phyloP scores from a whole-genome alignment of 2,797 vertebrate species.

The Danio choprae region DNA sequence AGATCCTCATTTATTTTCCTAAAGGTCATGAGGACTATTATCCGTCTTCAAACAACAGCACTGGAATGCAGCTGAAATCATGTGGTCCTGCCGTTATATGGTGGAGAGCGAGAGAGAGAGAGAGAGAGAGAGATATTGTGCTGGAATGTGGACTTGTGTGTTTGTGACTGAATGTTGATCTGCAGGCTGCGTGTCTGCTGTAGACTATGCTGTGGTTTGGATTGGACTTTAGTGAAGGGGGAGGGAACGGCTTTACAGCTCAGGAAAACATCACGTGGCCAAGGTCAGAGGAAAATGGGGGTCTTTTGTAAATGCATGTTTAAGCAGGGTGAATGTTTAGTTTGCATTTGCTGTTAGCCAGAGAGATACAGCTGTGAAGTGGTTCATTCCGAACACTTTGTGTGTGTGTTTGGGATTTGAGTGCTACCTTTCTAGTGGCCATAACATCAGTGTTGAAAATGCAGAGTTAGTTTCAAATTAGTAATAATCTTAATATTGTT shows the following conservation, averaged over 20 bases:
- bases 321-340: constrained; percentile 12
- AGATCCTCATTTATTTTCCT: constrained; percentile 50
- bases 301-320: constrained; percentile 29
- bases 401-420: background rate
- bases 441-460: background rate
- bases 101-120: background rate
- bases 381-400: background rate
- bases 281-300: constrained; percentile 50
- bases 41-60: constrained; percentile 47
- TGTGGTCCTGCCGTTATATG: constrained; percentile 18
- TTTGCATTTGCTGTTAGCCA: constrained; percentile 11
- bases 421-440: too few species aligned
- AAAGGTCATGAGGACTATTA: constrained; percentile 59
- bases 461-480: background rate
- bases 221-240: constrained; percentile 31
- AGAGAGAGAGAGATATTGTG: background rate
- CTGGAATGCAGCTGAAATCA: constrained; percentile 35
- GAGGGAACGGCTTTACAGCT: constrained; percentile 51
- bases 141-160: constrained; percentile 20
- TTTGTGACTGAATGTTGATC: constrained; percentile 49
- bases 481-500: background rate
- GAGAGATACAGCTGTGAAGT: background rate
- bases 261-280: constrained; percentile 55
- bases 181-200: constrained; percentile 41
- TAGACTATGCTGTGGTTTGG: constrained; percentile 14